Conservation (phyloP, 1,140 invertebrate species). For the Drosophila suzukii region DNA sequence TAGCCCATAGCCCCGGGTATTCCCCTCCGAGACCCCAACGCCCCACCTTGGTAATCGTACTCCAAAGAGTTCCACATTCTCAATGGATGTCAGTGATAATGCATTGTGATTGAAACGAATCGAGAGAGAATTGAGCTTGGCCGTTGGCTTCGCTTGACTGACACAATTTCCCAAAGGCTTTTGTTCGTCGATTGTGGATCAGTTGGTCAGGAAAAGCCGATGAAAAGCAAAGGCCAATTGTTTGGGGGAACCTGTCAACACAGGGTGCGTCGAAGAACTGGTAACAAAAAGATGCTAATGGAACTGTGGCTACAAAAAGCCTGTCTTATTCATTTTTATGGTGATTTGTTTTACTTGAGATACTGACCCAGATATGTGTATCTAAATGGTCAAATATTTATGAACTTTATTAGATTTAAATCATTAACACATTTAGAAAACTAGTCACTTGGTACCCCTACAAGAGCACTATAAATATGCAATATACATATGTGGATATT, state of each 20-base stretch:
- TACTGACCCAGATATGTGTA: too few species aligned
- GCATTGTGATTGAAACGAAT: slow-evolving; percentile 69
- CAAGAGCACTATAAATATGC: too few species aligned
- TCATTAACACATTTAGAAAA: too few species aligned
- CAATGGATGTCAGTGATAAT: slow-evolving; percentile 71
- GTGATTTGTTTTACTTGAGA: too few species aligned
- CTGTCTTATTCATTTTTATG: too few species aligned
- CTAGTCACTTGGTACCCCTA: too few species aligned
- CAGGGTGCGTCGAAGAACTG: not conserved
- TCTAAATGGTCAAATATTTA: too few species aligned
- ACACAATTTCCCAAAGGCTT: slow-evolving; percentile 74
- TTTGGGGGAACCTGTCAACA: slow-evolving; percentile 28
- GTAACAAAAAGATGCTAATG: slow-evolving; percentile 16
- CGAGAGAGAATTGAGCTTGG: slow-evolving; percentile 48
- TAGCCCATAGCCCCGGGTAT: slow-evolving; percentile 38
- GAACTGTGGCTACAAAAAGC: not conserved
- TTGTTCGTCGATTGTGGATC: slow-evolving; percentile 56
- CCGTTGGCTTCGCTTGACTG: slow-evolving; percentile 48
- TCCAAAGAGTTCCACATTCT: slow-evolving; percentile 63
- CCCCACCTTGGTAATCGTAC: not conserved
- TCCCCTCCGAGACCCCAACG: not conserved
- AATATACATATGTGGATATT: too few species aligned
- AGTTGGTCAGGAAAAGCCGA: slow-evolving; percentile 47
- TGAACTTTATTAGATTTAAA: too few species aligned
- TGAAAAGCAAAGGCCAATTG: slow-evolving; percentile 39